Evolutionary conservation across 2,888 invertebrate genomes (phyloP).

Genomic region (Polydrusus pterygomalis): DNA sequence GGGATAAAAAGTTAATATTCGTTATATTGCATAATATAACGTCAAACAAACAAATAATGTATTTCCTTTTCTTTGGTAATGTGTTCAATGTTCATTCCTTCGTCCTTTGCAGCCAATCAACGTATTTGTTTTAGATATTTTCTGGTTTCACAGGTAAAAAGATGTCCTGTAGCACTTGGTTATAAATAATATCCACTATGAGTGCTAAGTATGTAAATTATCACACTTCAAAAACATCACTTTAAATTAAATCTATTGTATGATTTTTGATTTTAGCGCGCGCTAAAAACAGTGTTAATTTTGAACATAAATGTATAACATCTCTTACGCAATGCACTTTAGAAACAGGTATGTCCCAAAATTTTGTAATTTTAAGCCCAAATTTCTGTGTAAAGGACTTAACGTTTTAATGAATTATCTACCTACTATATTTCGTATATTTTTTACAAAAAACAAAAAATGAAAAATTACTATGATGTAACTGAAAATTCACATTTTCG

Average conservation of each 20-base stretch:
- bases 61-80: no score
- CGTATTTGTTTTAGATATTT: not conserved
- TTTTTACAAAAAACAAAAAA: no score
- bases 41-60: no score
- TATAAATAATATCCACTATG: conserved; percentile 4
- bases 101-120: no score
- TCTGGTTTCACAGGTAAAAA: conserved; percentile 1
- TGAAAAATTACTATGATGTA: no score
- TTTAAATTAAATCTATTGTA: not conserved
- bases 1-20: no score
- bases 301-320: not conserved
- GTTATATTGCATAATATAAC: no score
- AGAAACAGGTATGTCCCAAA: conserved; percentile 5
- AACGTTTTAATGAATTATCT: no score
- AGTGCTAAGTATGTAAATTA: conserved; percentile 19
- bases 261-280: not conserved
- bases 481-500: no score
- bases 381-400: not conserved
- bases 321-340: not conserved
- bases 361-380: not conserved
- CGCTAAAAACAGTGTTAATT: conserved; percentile 11
- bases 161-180: conserved; percentile 1
- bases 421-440: no score
- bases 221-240: not conserved
- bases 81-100: no score